Conservation (phyloP, 2,113 vertebrate genomes). For the Boleophthalmus pectinirostris region DNA sequence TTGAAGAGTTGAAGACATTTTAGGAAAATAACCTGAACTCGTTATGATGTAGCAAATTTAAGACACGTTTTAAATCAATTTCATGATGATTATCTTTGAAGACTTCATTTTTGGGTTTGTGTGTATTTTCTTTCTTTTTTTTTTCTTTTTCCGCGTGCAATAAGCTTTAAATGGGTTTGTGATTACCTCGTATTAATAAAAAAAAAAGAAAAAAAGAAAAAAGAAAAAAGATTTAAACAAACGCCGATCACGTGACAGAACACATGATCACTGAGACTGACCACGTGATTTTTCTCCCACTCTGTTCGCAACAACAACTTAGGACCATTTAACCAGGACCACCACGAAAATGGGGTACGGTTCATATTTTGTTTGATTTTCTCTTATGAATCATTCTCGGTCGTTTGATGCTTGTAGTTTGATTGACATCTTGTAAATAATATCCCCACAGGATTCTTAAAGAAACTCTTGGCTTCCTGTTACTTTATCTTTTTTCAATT, state of each 20-base stretch:
- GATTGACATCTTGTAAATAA: slow-evolving; percentile 10
- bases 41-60: too few relatives aligned
- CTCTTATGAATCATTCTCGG: slow-evolving; percentile 8
- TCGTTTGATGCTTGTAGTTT: slow-evolving; percentile 4
- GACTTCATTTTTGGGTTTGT: too few relatives aligned
- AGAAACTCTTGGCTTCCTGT: slow-evolving; percentile 52
- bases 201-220: neutral
- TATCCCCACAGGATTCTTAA: slow-evolving; percentile 40
- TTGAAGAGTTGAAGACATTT: too few relatives aligned
- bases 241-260: neutral
- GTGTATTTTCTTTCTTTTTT: too few relatives aligned
- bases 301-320: neutral
- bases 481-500: slow-evolving; percentile 43
- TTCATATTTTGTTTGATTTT: neutral
- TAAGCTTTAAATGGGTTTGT: too few relatives aligned
- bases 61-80: too few relatives aligned
- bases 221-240: too few relatives aligned
- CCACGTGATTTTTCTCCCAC: neutral
- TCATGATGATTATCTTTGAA: too few relatives aligned
- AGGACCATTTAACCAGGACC: neutral
- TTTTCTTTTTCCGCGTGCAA: too few relatives aligned
- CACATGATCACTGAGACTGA: neutral
- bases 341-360: slow-evolving; percentile 49
- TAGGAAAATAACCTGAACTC: too few relatives aligned
- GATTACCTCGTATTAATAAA: neutral